Evolutionary conservation across 1,140 invertebrate species (phyloP).

Genomic region (Zophobas atratus): DNA sequence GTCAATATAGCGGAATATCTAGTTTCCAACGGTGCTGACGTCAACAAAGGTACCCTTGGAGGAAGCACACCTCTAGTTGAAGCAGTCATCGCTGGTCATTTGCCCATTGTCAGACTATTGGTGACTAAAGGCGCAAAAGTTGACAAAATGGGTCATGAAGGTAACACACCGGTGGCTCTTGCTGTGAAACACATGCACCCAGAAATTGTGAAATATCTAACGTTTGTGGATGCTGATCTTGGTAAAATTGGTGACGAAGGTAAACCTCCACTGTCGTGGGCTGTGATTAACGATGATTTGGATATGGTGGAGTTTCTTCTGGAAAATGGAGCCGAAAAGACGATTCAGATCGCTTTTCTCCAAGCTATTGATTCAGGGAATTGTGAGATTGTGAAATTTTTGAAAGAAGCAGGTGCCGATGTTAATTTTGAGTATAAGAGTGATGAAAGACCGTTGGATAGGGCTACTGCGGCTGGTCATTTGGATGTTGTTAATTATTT

Average conservation of each 20-base stretch:
- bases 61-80: no score
- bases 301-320: neutral
- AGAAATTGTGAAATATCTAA: constrained; percentile 40
- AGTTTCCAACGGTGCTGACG: neutral
- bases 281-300: neutral
- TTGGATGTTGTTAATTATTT: neutral
- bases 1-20: neutral
- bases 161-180: constrained; percentile 13
- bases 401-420: neutral
- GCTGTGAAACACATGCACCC: constrained; percentile 9
- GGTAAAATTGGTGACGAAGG: constrained; percentile 82
- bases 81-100: neutral
- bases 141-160: neutral
- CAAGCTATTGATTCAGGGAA: neutral
- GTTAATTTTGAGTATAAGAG: neutral
- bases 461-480: neutral
- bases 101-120: constrained; percentile 13
- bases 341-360: neutral
- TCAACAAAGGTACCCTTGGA: neutral
- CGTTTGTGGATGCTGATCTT: constrained; percentile 81
- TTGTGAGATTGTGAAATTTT: neutral
- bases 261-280: neutral
- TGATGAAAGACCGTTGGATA: neutral
- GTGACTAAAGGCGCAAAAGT: constrained; percentile 21
- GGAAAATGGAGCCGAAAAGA: neutral